Evolutionary conservation across 2,113 vertebrate species (phyloP).

Genomic region (Propithecus coquereli): DNA sequence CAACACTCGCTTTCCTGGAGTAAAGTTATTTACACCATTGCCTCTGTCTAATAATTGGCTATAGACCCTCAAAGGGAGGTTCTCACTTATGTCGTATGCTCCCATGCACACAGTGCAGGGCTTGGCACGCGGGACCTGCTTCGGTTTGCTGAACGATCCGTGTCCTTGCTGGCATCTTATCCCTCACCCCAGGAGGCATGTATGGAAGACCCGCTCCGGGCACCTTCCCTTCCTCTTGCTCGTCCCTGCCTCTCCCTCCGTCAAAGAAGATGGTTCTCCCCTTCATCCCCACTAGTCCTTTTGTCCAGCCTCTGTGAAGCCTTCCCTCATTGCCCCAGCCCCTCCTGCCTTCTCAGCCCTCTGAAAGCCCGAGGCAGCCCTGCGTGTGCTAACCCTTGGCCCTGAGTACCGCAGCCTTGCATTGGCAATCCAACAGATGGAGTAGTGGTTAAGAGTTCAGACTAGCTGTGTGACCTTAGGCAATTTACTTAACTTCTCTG

Average conservation of each 20-base stretch:
- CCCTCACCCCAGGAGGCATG: rapidly evolving
- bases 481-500: background rate
- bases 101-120: background rate
- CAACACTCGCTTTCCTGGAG: background rate
- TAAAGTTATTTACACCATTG: background rate
- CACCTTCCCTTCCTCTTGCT: background rate
- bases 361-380: background rate
- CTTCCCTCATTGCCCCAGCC: background rate
- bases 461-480: background rate
- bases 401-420: background rate
- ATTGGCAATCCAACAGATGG: background rate
- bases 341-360: background rate
- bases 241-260: rapidly evolving
- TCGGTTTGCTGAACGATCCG: background rate
- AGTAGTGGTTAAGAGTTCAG: background rate
- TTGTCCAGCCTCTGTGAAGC: background rate
- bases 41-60: background rate
- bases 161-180: background rate
- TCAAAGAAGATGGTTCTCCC: background rate
- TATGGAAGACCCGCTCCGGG: background rate
- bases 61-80: background rate
- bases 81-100: background rate
- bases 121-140: background rate
- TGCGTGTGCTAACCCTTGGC: background rate
- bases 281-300: background rate